Evolutionary conservation across 1,140 invertebrate species (phyloP), one percentile per base, ranked within the genome.

Genomic region (Drosophila nigrodunni): DNA sequence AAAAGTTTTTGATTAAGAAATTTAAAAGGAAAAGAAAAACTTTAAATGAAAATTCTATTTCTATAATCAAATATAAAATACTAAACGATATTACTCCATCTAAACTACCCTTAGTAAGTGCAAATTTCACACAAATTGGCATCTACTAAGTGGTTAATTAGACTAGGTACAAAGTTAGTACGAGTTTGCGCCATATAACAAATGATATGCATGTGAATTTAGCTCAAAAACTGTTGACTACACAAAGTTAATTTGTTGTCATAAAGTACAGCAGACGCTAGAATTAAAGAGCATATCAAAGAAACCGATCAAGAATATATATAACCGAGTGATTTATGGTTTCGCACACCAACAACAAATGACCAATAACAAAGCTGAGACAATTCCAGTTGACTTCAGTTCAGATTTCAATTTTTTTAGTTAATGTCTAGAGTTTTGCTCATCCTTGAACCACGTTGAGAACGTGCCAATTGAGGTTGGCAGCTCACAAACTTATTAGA

Each of bases 381-480:
- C 50, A 49, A 21, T 54, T 65, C 58, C 10, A 41, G 54, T 57
- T 37, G 46, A 21, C 46, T 65, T 64, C 13, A 41, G 54, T 57
- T 37, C n/a, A 18, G 9, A 10, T 55, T 52, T 52, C 30, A 25
- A n/a, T 72, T 60, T 68, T 5, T 30, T 30, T 30, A 65, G 57
- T 55, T 62, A 9, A 59, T 65, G 73, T 78, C 65, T 69, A 41
- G 67, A 49, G 47, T 44, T 39, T 57, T 54, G 70, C 61, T 55
- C 67, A 82, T 72, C 83, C 83, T 89, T 87, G 83, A 88, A 74
- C 64, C 67, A 71, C 65, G 60, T 52, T 37, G 85, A 87, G 83
- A 87, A 87, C 83, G 83, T 87, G 83, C 83, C 83, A 89, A 88
- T 87, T 87, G 83, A 73, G 83, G 83, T 87, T 80, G 65, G 43